Conservation (phyloP, 2,888 invertebrate species). For the Cotesia congregata region DNA sequence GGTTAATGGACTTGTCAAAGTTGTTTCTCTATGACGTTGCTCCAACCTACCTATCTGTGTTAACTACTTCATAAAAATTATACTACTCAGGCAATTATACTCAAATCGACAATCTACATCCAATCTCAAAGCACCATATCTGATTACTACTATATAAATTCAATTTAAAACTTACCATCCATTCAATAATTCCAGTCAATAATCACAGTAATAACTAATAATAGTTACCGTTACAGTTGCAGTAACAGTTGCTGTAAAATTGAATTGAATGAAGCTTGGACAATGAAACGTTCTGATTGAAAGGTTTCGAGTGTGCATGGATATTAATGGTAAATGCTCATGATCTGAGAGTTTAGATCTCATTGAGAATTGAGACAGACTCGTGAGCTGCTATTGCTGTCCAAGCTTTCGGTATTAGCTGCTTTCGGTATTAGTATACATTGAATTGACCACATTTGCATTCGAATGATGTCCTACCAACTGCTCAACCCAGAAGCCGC, state of each 20-base stretch:
- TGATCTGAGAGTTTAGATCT: slow-evolving; percentile 8
- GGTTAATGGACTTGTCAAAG: slow-evolving; percentile 29
- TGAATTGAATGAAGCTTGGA: slow-evolving; percentile 13
- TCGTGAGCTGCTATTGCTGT: neutral
- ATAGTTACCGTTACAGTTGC: neutral
- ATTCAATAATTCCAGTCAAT: neutral
- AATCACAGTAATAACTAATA: too few species aligned
- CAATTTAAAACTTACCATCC: neutral
- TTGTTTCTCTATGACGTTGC: neutral
- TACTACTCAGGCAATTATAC: neutral
- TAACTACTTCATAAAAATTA: neutral
- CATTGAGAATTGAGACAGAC: slow-evolving; percentile 25
- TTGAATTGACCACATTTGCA: slow-evolving; percentile 51
- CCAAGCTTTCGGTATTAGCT: neutral
- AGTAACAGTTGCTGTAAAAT: neutral
- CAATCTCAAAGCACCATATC: neutral
- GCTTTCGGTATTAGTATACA: slow-evolving; percentile 7
- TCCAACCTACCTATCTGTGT: neutral
- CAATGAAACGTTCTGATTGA: slow-evolving; percentile 9
- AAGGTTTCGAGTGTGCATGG: neutral
- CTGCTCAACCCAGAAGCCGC: slow-evolving; percentile 47
- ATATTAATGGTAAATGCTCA: neutral
- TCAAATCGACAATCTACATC: neutral
- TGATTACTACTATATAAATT: neutral
- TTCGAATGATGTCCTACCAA: slow-evolving; percentile 50